These are phyloP conservation scores for Poeciliopsis gracilis DNA, from an alignment of 2,797 vertebrate genomes.

Conservation along the genomic window DNA sequence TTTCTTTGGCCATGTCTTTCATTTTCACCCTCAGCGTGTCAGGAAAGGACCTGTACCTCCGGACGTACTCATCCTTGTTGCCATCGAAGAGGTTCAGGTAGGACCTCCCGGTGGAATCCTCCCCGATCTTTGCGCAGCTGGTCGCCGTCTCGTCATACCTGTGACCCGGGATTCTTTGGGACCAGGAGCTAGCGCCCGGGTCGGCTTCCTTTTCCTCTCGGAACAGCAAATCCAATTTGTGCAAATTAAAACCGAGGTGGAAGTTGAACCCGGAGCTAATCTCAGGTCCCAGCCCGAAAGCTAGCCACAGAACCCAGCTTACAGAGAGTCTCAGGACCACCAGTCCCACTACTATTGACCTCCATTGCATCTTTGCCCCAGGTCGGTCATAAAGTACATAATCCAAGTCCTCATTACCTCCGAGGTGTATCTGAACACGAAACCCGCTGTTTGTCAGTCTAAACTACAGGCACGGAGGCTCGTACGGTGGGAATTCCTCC, in stretches of 20 bases:
- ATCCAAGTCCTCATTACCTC: constrained; percentile 64
- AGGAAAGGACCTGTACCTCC: constrained; percentile 89
- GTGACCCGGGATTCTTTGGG: constrained; percentile 51
- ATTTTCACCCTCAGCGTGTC: constrained; percentile 85
- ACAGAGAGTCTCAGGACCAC: constrained; percentile 89
- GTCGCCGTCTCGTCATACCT: constrained; percentile 56
- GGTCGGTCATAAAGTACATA: constrained; percentile 78
- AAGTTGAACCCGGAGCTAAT: constrained; percentile 88
- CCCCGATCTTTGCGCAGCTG: constrained; percentile 58
- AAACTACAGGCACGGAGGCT: constrained; percentile 12
- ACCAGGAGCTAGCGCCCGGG: constrained; percentile 63
- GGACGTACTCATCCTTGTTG: constrained; percentile 88
- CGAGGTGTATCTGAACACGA: constrained; percentile 24
- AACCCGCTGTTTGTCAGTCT: constrained; percentile 13
- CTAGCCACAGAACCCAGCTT: constrained; percentile 86
- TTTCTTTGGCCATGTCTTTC: constrained; percentile 89
- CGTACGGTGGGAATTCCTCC: constrained; percentile 28
- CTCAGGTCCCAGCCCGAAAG: constrained; percentile 84
- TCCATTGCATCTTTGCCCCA: constrained; percentile 93
- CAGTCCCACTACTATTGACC: constrained; percentile 91
- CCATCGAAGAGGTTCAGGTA: constrained; percentile 83
- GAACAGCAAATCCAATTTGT: constrained; percentile 76
- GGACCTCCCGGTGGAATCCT: constrained; percentile 64
- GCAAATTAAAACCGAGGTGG: constrained; percentile 79
- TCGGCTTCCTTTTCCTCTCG: constrained; percentile 56